Evolutionary conservation across 1,140 invertebrate genomes (phyloP), one percentile per base, ranked within the genome.

Genomic region (Geopemphigus sp.): DNA sequence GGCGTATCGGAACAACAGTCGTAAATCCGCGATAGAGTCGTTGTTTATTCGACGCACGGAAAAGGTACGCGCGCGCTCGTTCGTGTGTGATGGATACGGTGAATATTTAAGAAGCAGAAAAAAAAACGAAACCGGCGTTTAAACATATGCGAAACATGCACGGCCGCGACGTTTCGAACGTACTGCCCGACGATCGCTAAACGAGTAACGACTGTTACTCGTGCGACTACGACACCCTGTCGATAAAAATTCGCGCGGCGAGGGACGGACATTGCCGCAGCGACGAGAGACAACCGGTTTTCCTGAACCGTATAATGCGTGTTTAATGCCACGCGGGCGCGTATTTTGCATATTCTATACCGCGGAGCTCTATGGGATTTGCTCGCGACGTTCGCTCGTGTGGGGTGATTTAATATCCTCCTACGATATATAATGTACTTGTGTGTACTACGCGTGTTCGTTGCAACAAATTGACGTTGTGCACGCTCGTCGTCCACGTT

Each of bases 391-490:
- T 66, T 22, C 5, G 66, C 1, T n/a, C n/a, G 26, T 63, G 39
- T 63, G 57, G 56, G 74, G 39, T 78, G 74, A 78, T 78, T 78
- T 78, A 78, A 78, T 61, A 57, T 29, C 17, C 10, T 50, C n/a
- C 4, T 54, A 29, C 1, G 14, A 53, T 50, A 45, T 22, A 45
- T 66, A 45, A 39, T 12, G 22, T 39, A n/a, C 12, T n/a, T 15
- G 22, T 8, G 19, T 15, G 12, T 24, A 39, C 3, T 39, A 12
- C 5, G 14, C 12, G 14, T 26, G 12, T 10, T 15, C 12, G 56
- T 76, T 47, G 8, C 57, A 78, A 78, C 74, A 78, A 78, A 78
- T 78, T 78, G 74, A 22, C 74, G 74, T 50, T 26, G 74, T 63
- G 59, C 73, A 76, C 54, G 56, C 24, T 56, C 72, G 29, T 29